A percentile compares a stretch with the other conserved stretches of the same genome.
Conservation (phyloP, 2,888 invertebrate genomes). For the Caprella mutica region DNA sequence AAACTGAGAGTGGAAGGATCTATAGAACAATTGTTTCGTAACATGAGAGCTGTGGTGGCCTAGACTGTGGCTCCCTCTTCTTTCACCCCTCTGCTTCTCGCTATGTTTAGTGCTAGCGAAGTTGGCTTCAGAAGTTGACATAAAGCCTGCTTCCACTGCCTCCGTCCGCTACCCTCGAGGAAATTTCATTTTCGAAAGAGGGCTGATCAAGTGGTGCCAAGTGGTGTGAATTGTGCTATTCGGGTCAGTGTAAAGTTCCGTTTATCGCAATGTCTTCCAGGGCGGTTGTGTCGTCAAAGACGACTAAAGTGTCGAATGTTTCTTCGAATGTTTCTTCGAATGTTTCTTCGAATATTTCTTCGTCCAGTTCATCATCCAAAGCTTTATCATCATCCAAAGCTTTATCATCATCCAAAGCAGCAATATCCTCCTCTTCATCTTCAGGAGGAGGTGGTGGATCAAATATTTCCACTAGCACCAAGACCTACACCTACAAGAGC, state of each 20-base stretch:
- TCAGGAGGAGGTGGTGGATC: no score
- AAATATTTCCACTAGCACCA: slow-evolving; percentile 15
- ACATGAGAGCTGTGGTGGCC: no score
- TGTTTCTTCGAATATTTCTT: background rate
- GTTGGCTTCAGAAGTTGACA: slow-evolving; percentile 6
- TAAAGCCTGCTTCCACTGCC: background rate
- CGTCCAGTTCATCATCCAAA: slow-evolving; percentile 9
- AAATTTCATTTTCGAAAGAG: background rate
- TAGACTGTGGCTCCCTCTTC: background rate
- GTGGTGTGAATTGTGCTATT: background rate
- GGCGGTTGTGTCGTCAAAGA: background rate
- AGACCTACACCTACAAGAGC: slow-evolving; percentile 28
- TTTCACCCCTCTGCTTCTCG: background rate
- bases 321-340: background rate
- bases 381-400: background rate
- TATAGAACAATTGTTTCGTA: no score
- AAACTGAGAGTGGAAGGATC: no score
- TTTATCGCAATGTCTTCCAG: slow-evolving; percentile 11
- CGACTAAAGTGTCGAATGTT: slow-evolving; percentile 2
- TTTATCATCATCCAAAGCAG: background rate
- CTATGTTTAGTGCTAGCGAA: slow-evolving; percentile 7
- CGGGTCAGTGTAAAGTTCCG: background rate
- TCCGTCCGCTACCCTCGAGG: background rate
- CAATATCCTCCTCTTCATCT: background rate
- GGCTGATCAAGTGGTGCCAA: background rate